phyloP scores from a whole-genome alignment of 92 coral and sea anemone species.

The Phenganax subtilis region DNA sequence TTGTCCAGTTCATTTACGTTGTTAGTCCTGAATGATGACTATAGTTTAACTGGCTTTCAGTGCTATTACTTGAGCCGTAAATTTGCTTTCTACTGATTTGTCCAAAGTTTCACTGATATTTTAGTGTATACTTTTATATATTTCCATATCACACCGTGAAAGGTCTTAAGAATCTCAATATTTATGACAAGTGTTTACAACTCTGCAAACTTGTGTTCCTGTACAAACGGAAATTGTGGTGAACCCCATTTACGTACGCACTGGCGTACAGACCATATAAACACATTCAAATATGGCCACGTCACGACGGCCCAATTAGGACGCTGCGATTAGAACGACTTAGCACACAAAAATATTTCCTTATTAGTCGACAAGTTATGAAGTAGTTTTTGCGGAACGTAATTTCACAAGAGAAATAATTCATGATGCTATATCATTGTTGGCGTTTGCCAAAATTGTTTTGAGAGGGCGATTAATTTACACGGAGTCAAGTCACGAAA shows the following conservation, averaged over 20 bases:
- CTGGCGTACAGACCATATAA: not conserved
- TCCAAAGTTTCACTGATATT: no score
- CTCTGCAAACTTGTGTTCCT: not conserved
- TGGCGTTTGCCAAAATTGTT: slow-evolving; percentile 20
- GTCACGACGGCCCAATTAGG: slow-evolving; percentile 23
- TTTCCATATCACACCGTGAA: no score
- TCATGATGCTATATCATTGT: slow-evolving; percentile 6
- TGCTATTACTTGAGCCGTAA: no score
- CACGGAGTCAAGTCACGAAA: slow-evolving; percentile 1
- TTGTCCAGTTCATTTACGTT: no score
- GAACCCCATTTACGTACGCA: slow-evolving; percentile 20
- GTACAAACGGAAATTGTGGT: slow-evolving; percentile 18
- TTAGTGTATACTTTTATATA: no score
- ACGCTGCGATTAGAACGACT: not conserved
- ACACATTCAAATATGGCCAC: slow-evolving; percentile 12
- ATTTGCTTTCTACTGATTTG: no score
- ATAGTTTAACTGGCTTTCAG: no score
- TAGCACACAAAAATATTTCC: not conserved
- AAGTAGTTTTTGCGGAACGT: not conserved
- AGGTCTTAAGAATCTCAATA: not conserved
- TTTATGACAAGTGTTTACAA: slow-evolving; percentile 6
- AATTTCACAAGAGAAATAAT: not conserved
- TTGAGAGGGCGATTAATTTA: slow-evolving; percentile 5
- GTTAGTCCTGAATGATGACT: no score
- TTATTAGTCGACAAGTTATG: slow-evolving; percentile 7